Evolutionary conservation across 2,113 vertebrate genomes (phyloP), one percentile per base, ranked within the genome.

Genomic region (Zosterops lateralis): DNA sequence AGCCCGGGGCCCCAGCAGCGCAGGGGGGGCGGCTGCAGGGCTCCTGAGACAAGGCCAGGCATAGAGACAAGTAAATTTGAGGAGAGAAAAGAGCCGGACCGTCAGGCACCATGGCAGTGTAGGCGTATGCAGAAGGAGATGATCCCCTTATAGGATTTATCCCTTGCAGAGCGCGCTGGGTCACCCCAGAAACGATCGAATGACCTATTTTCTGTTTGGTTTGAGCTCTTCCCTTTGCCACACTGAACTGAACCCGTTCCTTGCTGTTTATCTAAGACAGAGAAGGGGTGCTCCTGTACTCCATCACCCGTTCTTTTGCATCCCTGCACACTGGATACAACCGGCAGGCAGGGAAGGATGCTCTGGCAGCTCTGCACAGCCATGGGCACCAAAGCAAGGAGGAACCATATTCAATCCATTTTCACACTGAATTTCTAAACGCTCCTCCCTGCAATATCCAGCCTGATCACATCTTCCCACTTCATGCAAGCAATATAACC

Each of bases 261-360:
- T 75, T 13, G 10, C 50, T 15, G 53, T 67, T 58, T 32, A 22
- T 9, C 17, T 36, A 17, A 38, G 16, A 26, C 17, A 8, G 17
- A 15, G 44, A 7, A 12, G 6, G 24, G 40, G 6, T 45, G 36
- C 25, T 34, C 21, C 31, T 9, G 20, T 20, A 2, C 31, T 44
- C 51, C 66, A 6, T 17, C 21, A 1, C 5, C 25, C 9, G 1
- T 20, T 64, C 8, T 19, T 36, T 15, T 9, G 25, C 6, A 19
- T 40, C 45, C 0, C 0, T 10, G 8, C 76, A 54, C 74, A 5
- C 16, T 26, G 10, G 8, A 10, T 45, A 19, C 10, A 34, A 6
- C 2, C 5, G 11, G 53, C 38, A 26, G 45, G 32, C 2, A 4
- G 47, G 22, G 10, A 54, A 29, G 73, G 76, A 36, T n/a, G 45